Base-by-base conservation (phyloP, 2,888 invertebrate genomes). In the Synanthedon myopaeformis region DNA sequence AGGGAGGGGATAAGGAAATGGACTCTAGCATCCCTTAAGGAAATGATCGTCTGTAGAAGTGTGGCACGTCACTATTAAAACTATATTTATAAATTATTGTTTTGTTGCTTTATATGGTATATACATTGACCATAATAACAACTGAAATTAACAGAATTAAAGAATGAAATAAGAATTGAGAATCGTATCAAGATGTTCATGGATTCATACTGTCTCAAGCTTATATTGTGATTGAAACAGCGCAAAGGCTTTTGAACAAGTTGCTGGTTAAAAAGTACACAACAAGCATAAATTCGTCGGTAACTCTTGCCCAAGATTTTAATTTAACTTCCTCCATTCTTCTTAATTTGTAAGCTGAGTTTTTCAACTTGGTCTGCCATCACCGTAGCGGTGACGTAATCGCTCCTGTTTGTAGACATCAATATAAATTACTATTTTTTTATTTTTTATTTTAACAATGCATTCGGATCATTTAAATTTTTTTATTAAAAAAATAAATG, bases 271-370 rank as follows among this genome's bases (percentile, higher is more conserved):
- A 58, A 54, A 55, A 59, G 55, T 59, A 73, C 67, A 79, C 72
- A 82, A 83, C 77, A 76, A 64, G 72, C 77, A 79, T 83, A 84
- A 82, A 83, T 82, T 76, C 68, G 59, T 62, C 58, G 59, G 35
- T 60, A 65, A 55, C 54, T 62, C 61, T 61, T 65, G 61, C 64
- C 70, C 70, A 76, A 81, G 80, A 77, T 83, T 85, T 85, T 85
- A 85, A 85, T 85, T 85, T 84, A 85, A 85, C 76, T 85, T 85
- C 54, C 63, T 61, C 77, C 81, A 82, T 85, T 82, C 70, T 78
- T 85, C 82, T 84, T 84, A 82, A 86, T 86, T 85, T 84, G 82
- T 78, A 71, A 74, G 71, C 73, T 60, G 70, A 76, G 71, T 72
- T 76, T 67, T 67, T 62, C 62, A 62, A 59, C 57, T 60, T 51